Percentiles rank a stretch among this genome's conserved stretches.
phyloP scores from a whole-genome alignment of 2,888 invertebrate genomes.

The Polyploca ridens region DNA sequence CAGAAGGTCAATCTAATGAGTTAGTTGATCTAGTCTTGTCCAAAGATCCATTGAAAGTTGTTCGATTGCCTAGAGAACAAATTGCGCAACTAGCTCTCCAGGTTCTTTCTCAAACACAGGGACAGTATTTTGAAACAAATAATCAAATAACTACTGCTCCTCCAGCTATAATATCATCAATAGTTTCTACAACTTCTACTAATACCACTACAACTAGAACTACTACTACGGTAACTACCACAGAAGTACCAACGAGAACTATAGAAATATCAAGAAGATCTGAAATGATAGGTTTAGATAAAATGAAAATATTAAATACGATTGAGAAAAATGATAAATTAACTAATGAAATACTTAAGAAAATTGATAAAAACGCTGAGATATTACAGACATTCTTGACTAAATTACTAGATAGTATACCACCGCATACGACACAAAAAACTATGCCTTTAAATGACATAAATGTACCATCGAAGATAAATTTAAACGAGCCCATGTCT shows the following conservation, averaged over 20 bases:
- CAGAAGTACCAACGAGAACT: conserved; percentile 19
- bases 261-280: conserved; percentile 11
- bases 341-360: conserved; percentile 63
- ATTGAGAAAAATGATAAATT: conserved; percentile 61
- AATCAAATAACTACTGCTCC: not conserved
- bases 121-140: conserved; percentile 1
- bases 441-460: not conserved
- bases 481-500: conserved; percentile 10
- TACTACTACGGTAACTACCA: conserved; percentile 9
- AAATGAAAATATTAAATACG: conserved; percentile 41
- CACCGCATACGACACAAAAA: not conserved
- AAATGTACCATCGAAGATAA: not conserved
- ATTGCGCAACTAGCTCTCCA: conserved; percentile 26
- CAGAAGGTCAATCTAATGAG: conserved; percentile 27
- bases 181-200: not conserved
- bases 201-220: conserved; percentile 17
- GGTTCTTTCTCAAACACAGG: conserved; percentile 23
- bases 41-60: conserved; percentile 28
- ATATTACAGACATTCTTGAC: conserved; percentile 57
- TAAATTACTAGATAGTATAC: conserved; percentile 51
- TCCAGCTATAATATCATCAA: not conserved
- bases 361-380: conserved; percentile 67
- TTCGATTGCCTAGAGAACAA: conserved; percentile 36
- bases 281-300: conserved; percentile 23
- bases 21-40: conserved; percentile 33